Conservation (phyloP, 2,797 vertebrate species). For the Crypturellus tataupa region DNA sequence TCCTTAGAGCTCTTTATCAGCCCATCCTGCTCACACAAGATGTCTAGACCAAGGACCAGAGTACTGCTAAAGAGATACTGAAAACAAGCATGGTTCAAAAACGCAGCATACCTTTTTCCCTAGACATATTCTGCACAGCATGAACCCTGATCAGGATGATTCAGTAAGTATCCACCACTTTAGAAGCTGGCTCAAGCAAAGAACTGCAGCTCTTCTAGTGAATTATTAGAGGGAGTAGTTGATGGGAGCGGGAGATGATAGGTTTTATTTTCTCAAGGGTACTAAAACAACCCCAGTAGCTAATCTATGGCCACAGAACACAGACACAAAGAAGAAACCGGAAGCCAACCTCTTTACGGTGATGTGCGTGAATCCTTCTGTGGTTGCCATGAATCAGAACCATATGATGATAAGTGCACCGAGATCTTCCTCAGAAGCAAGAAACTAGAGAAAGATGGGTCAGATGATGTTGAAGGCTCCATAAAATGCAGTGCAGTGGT, state of each 20-base stretch:
- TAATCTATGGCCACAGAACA: neutral
- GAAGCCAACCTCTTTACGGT: neutral
- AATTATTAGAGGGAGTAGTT: neutral
- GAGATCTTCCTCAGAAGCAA: neutral
- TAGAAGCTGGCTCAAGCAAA: neutral
- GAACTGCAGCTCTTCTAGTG: neutral
- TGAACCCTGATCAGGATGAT: neutral
- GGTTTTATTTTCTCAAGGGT: neutral
- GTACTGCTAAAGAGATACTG: neutral
- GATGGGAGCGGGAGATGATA: neutral
- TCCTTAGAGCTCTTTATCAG: neutral
- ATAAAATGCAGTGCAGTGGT: neutral
- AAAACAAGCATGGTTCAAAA: neutral
- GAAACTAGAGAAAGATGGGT: neutral
- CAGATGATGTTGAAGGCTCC: neutral
- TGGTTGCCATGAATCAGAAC: neutral
- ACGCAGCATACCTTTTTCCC: neutral
- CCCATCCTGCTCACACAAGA: neutral
- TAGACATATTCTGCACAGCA: neutral
- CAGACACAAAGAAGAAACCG: neutral
- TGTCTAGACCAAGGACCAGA: neutral
- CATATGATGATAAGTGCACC: neutral
- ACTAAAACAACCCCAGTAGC: neutral
- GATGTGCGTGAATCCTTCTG: neutral
- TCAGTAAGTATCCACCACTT: neutral